Evolutionary conservation across 2,797 vertebrate genomes (phyloP).

Genomic region (Falco peregrinus): DNA sequence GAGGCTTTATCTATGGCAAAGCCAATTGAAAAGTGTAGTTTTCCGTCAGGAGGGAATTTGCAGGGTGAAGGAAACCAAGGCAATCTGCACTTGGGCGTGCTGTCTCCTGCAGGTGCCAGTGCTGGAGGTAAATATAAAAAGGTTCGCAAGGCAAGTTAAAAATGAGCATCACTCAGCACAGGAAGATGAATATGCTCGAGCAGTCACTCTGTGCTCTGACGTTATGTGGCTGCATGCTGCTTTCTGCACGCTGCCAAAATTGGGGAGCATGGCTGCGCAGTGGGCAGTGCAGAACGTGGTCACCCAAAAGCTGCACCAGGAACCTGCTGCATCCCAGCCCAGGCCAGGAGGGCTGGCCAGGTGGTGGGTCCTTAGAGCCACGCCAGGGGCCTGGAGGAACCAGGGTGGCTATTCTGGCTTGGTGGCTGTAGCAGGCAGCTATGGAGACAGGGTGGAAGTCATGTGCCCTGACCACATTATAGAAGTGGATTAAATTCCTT

Average conservation of each 20-base stretch:
- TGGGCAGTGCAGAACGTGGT: not conserved
- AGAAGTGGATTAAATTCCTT: slow-evolving; percentile 54
- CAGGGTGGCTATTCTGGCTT: not conserved
- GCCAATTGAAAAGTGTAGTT: not conserved
- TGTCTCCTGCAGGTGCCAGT: not conserved
- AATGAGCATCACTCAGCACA: fast-evolving
- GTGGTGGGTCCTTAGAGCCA: not conserved
- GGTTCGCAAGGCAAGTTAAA: not conserved
- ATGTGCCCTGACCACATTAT: slow-evolving; percentile 47
- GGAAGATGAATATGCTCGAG: not conserved
- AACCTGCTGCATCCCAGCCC: not conserved
- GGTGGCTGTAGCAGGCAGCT: not conserved
- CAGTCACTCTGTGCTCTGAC: not conserved
- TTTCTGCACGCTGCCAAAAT: fast-evolving
- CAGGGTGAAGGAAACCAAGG: not conserved
- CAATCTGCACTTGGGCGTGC: fast-evolving
- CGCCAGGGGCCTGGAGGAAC: not conserved
- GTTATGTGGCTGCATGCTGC: not conserved
- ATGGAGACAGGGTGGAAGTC: slow-evolving; percentile 39
- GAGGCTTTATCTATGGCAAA: not conserved
- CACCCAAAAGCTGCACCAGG: fast-evolving
- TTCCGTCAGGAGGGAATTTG: not conserved
- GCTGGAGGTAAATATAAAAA: not conserved
- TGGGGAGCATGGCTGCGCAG: fast-evolving
- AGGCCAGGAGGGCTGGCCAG: fast-evolving